phyloP scores from a whole-genome alignment of 1,140 invertebrate genomes.

The Dufourea novaeangliae region DNA sequence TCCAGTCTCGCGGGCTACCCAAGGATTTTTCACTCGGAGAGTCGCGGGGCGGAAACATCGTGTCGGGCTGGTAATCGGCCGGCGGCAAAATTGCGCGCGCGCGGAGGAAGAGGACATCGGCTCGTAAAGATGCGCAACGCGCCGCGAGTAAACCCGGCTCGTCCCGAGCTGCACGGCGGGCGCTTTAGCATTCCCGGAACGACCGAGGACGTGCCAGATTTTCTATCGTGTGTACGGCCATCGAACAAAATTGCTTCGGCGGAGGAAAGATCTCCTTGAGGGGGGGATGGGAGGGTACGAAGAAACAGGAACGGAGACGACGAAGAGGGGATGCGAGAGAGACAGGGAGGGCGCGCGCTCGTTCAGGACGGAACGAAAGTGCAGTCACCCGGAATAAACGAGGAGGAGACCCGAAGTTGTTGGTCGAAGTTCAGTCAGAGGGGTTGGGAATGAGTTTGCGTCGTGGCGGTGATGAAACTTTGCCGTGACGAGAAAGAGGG shows the following conservation, averaged over 20 bases:
- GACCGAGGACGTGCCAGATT: slow-evolving; percentile 52
- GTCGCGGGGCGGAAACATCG: not conserved
- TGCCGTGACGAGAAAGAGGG: slow-evolving; percentile 80
- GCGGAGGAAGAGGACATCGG: not conserved
- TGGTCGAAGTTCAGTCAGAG: slow-evolving; percentile 78
- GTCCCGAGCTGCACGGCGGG: slow-evolving; percentile 36
- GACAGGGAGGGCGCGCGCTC: slow-evolving; percentile 42
- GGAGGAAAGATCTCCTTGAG: slow-evolving; percentile 28
- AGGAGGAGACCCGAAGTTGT: slow-evolving; percentile 80
- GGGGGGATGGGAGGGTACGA: slow-evolving; percentile 18
- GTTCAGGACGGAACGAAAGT: slow-evolving; percentile 78
- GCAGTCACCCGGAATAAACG: slow-evolving; percentile 82
- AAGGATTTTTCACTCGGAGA: not conserved
- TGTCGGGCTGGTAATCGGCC: not conserved
- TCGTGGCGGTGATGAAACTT: slow-evolving; percentile 81
- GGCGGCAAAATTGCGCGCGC: not conserved
- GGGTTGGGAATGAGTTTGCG: slow-evolving; percentile 80
- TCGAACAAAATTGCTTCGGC: slow-evolving; percentile 51
- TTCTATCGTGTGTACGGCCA: slow-evolving; percentile 49
- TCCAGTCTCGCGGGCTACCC: not conserved
- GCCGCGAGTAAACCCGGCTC: slow-evolving; percentile 33
- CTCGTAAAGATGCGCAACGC: slow-evolving; percentile 42
- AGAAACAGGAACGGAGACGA: slow-evolving; percentile 17
- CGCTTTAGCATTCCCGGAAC: slow-evolving; percentile 53
- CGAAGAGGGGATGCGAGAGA: slow-evolving; percentile 37